Base-by-base conservation (phyloP, 2,797 vertebrate genomes). In the Moxostoma hubbsi region DNA sequence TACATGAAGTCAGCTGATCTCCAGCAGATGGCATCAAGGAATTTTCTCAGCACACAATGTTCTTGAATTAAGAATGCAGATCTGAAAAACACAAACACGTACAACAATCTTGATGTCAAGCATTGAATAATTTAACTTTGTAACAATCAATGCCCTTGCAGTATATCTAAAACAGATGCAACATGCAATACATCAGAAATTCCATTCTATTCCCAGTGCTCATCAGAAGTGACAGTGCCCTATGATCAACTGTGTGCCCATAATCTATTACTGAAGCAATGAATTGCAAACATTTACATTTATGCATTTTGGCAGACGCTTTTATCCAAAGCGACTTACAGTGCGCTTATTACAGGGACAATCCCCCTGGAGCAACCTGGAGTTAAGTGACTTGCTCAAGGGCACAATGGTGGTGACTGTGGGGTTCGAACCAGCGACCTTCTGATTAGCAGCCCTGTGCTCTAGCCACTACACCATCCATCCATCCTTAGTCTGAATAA, bases 31-130 rank as follows among this genome's bases (percentile, higher is more conserved):
- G 16, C 68, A 36, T 97, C 91, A 98, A 36, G 97, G 96, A 88
- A 98, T 96, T 88, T 92, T 95, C 83, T 97, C 95, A 4, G 96
- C 93, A 80, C 82, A 87, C 57, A 98, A 89, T 9, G 91, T 87
- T 86, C 89, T 92, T 82, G 97, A 97, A 87, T 92, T 95, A 75
- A 62, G 77, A 82, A 94, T 93, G 16, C 91, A 85, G 36, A 85
- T 91, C 97, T 98, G 91, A 67, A 89, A 91, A 89, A 83, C 9
- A 80, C 15, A 83, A 61, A 63, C 8, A 75, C 11, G n/a, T 11
- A 63, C 16, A 3, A 18, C 1, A 53, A 13, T 62, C 15, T 36
- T 18, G 7, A 61, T 8, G 5, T 6, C 3, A 3, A 47, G 62
- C 12, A 24, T 49, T 47, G 5, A 46, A 36, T 11, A 45, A 7